Evolutionary conservation across 2,797 vertebrate genomes (phyloP).

Genomic region (Thalassophryne amazonica): DNA sequence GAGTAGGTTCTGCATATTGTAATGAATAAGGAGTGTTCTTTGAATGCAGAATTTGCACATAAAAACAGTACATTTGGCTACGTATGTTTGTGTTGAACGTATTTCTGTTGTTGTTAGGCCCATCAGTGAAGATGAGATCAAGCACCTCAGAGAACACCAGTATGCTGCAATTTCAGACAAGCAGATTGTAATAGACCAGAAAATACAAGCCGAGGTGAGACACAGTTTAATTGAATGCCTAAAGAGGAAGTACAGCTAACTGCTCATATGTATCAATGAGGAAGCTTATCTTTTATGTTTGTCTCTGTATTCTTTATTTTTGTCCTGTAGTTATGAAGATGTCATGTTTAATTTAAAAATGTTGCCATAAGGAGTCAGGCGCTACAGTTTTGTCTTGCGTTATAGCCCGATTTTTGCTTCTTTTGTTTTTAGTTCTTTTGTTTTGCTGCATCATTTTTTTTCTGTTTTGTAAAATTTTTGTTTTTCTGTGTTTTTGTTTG

Average conservation of each 20-base stretch:
- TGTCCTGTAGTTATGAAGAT: too few relatives aligned
- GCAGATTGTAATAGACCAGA: constrained; percentile 86
- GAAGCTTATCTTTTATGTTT: not conserved
- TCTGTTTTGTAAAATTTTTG: constrained; percentile 62
- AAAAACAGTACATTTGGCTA: not conserved
- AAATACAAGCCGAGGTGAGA: constrained; percentile 86
- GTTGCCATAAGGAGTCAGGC: not conserved
- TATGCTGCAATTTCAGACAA: constrained; percentile 89
- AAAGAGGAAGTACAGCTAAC: not conserved
- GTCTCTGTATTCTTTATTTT: too few relatives aligned
- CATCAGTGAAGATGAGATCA: constrained; percentile 92
- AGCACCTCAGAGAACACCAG: constrained; percentile 84
- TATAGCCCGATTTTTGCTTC: constrained; percentile 66
- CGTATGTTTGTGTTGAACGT: not conserved
- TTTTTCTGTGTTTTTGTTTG: constrained; percentile 60
- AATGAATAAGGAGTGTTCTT: not conserved
- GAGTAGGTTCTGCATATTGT: not conserved
- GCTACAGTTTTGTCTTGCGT: constrained; percentile 32
- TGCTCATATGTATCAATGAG: not conserved
- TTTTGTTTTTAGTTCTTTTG: constrained; percentile 67
- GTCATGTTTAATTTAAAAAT: too few relatives aligned
- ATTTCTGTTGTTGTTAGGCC: constrained; percentile 71
- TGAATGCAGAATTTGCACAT: not conserved
- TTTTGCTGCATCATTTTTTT: constrained; percentile 60
- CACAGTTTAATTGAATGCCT: not conserved